Conservation (phyloP, 2,888 invertebrate genomes). For the Agrotis ipsilon region DNA sequence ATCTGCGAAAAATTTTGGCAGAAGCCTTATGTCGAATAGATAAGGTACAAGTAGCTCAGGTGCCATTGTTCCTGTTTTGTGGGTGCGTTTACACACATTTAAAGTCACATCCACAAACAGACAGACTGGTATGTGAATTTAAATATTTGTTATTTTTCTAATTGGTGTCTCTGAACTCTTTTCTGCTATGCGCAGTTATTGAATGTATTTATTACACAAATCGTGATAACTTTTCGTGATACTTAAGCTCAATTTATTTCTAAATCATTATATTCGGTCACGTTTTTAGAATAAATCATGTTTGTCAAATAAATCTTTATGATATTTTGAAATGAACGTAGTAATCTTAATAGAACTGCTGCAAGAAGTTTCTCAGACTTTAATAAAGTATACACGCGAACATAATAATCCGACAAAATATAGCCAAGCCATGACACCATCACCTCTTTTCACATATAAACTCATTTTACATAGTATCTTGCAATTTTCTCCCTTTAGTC, state of each 20-base stretch:
- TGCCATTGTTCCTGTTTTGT: too few relatives aligned
- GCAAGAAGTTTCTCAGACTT: conserved; percentile 20
- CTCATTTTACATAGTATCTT: conserved; percentile 61
- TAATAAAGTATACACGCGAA: conserved; percentile 16
- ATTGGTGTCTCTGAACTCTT: conserved; percentile 12
- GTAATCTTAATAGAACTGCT: conserved; percentile 25
- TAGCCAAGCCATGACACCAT: background rate
- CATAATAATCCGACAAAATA: conserved; percentile 10
- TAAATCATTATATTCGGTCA: conserved; percentile 42
- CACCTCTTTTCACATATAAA: background rate
- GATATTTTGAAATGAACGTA: conserved; percentile 40
- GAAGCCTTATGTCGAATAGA: too few relatives aligned
- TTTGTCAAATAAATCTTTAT: conserved; percentile 42
- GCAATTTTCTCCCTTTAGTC: conserved; percentile 74
- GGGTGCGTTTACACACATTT: too few relatives aligned
- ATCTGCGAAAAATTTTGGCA: too few relatives aligned
- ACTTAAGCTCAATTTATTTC: conserved; percentile 44
- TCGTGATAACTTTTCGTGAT: conserved; percentile 47
- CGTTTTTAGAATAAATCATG: conserved; percentile 52
- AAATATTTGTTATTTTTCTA: background rate
- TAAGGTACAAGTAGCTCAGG: too few relatives aligned
- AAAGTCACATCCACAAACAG: too few relatives aligned
- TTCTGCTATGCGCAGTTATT: conserved; percentile 18
- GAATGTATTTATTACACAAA: conserved; percentile 47
- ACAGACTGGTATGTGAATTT: too few relatives aligned